Evolutionary conservation across 23 tunicate species (phyloP).

Genomic region (Oikopleura albicans): DNA sequence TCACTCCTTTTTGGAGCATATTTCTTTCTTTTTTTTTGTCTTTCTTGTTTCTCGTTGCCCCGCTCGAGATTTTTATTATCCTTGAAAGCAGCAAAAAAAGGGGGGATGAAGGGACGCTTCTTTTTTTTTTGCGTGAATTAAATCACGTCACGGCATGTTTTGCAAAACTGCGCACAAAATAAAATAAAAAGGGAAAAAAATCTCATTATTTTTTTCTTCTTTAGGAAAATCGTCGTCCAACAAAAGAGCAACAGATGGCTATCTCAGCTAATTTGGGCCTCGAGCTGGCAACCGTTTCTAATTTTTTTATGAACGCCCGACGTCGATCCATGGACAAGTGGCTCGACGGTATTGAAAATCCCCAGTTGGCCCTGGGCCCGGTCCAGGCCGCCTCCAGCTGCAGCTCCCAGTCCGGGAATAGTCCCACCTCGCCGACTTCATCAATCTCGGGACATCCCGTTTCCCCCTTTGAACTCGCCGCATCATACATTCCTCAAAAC

Average conservation of each 20-base stretch:
- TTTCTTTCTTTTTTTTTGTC: no score
- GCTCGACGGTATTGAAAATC: slow-evolving; percentile 25
- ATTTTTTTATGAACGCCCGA: slow-evolving; percentile 97
- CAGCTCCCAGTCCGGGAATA: not conserved
- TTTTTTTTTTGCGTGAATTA: no score
- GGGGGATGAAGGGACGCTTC: no score
- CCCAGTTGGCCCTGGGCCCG: not conserved
- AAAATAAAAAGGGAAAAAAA: no score
- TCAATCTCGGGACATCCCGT: not conserved
- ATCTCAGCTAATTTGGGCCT: slow-evolving; percentile 46
- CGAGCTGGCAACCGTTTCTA: slow-evolving; percentile 83
- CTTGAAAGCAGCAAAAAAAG: no score
- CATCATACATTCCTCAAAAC: no score
- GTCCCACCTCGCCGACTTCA: not conserved
- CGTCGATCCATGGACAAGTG: slow-evolving; percentile 74
- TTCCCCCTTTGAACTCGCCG: not conserved
- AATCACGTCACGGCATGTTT: no score
- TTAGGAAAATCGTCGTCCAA: slow-evolving; percentile 50
- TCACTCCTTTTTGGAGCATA: no score
- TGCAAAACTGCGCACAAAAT: no score
- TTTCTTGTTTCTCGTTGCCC: no score
- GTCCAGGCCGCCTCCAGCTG: not conserved
- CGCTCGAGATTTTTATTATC: no score
- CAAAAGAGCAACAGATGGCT: slow-evolving; percentile 55
- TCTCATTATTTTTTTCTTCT: no score